phyloP scores from a whole-genome alignment of 1,140 invertebrate genomes.

The Megathymus violae region DNA sequence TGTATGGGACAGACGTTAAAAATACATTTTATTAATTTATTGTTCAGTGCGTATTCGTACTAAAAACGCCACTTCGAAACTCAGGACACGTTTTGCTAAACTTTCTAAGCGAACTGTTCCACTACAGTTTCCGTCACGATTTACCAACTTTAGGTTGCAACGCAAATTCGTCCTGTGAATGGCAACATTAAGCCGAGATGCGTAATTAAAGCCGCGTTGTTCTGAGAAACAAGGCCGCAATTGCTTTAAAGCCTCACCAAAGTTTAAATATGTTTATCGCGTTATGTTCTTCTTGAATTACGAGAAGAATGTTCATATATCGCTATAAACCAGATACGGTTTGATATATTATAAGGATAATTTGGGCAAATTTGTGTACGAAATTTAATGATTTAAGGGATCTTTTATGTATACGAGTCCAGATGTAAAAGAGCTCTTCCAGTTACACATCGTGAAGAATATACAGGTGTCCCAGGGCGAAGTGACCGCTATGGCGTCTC shows the following conservation, averaged over 20 bases:
- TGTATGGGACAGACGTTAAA: too few relatives aligned
- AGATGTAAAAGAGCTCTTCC: too few relatives aligned
- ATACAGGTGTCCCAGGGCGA: too few relatives aligned
- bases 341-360: constrained; percentile 15
- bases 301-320: constrained; percentile 37
- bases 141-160: constrained; percentile 41
- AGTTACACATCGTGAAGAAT: too few relatives aligned
- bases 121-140: constrained; percentile 28
- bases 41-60: too few relatives aligned
- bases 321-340: constrained; percentile 17
- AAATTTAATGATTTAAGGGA: too few relatives aligned
- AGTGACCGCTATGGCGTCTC: too few relatives aligned
- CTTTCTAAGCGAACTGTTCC: constrained; percentile 15
- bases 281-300: constrained; percentile 34
- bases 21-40: too few relatives aligned
- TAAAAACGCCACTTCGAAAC: neutral
- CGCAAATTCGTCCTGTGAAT: constrained; percentile 35
- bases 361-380: neutral
- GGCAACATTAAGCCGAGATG: constrained; percentile 34
- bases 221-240: constrained; percentile 46
- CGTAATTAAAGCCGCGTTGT: constrained; percentile 47
- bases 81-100: constrained; percentile 5
- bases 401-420: too few relatives aligned
- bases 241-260: constrained; percentile 46
- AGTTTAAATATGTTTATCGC: constrained; percentile 58